phyloP scores from a whole-genome alignment of 2,113 vertebrate genomes.

The Lycocorax pyrrhopterus region DNA sequence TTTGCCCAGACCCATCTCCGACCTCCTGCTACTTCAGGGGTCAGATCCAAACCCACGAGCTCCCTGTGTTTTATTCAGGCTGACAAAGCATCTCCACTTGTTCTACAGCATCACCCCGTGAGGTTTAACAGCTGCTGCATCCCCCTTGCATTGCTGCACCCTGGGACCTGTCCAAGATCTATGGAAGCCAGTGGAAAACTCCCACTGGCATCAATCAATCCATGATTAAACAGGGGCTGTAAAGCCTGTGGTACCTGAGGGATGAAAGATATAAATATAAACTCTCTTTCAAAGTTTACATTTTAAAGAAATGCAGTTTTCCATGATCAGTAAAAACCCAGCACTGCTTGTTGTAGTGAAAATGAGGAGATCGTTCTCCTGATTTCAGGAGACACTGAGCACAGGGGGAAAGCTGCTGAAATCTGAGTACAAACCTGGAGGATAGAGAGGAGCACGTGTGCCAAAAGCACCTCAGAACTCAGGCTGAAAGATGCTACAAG shows the following conservation, averaged over 20 bases:
- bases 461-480: not conserved
- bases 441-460: not conserved
- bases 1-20: not conserved
- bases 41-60: not conserved
- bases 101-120: not conserved
- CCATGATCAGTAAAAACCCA: not conserved
- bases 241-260: not conserved
- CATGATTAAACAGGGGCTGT: not conserved
- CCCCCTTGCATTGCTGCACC: not conserved
- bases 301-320: not conserved
- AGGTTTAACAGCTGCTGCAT: slow-evolving; percentile 6
- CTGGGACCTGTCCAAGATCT: not conserved
- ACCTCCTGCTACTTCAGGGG: not conserved
- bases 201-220: not conserved
- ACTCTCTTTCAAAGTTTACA: not conserved
- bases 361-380: rapidly evolving
- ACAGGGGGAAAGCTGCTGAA: not conserved
- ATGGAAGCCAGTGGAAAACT: not conserved
- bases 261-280: not conserved
- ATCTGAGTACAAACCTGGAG: not conserved
- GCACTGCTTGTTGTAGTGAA: not conserved
- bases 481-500: rapidly evolving
- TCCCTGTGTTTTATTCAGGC: not conserved
- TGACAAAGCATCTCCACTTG: not conserved
- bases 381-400: not conserved